These are phyloP conservation scores for Chymomyza procnemis DNA, from an alignment of 2,888 invertebrate species.

Conservation along the genomic window DNA sequence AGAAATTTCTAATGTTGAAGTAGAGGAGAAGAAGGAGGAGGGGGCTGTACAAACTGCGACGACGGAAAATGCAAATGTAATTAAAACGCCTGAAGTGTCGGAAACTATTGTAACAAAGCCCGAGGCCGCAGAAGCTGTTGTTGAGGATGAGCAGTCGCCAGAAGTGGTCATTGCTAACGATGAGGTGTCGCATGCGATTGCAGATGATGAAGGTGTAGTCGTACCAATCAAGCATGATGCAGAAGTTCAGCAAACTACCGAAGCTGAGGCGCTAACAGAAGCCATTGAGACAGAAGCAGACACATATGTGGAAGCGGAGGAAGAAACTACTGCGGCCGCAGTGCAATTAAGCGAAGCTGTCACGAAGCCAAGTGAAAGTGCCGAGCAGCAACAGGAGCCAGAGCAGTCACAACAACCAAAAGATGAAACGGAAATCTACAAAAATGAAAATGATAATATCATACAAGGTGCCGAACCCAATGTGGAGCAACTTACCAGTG, in stretches of 20 bases:
- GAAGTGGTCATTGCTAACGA: constrained; percentile 44
- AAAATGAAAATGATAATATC: constrained; percentile 63
- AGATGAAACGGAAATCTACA: constrained; percentile 47
- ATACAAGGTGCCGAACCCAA: constrained; percentile 61
- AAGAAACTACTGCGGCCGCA: constrained; percentile 1
- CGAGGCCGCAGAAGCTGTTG: constrained; percentile 20
- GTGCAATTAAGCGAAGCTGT: constrained; percentile 33
- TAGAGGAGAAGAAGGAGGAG: neutral
- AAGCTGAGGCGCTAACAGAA: constrained; percentile 16
- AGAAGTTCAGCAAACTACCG: constrained; percentile 25
- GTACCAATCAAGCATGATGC: constrained; percentile 26
- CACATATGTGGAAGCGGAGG: constrained; percentile 23
- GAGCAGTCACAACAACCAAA: constrained; percentile 15
- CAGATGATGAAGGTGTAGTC: constrained; percentile 36
- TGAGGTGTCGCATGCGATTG: constrained; percentile 46
- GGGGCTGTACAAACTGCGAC: constrained; percentile 4
- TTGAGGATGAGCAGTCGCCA: constrained; percentile 18
- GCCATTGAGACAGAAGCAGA: constrained; percentile 8
- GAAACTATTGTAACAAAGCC: constrained; percentile 57
- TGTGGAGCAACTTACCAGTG: constrained; percentile 34
- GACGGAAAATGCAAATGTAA: constrained; percentile 63
- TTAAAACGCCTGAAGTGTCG: constrained; percentile 69
- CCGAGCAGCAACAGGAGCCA: constrained; percentile 19
- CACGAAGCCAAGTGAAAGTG: constrained; percentile 38
- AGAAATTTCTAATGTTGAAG: constrained; percentile 6